Evolutionary conservation across 2,113 vertebrate species (phyloP), one percentile per base, ranked within the genome.

Genomic region (Sinocyclocheilus maitianheensis): DNA sequence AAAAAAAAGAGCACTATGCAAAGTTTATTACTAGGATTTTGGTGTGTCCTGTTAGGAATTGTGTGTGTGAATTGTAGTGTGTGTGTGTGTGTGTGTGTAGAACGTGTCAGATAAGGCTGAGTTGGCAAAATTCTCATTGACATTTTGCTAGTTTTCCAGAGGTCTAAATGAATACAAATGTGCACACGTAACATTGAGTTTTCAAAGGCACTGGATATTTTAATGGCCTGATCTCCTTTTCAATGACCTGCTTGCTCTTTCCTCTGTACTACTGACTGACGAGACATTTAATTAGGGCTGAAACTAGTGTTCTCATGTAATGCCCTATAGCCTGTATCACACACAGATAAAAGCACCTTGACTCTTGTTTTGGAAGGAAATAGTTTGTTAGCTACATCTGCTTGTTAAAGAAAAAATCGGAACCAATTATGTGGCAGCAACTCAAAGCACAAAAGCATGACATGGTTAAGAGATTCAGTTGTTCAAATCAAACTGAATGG

Each of bases 121-220:
- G 20, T 67, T 85, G 86, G 85, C 87, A 69, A 62, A 84, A 91
- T 77, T 77, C 69, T 87, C 90, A 60, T 69, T 91, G 90, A 88
- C 89, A 86, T 91, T 91, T 91, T 88, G 86, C 83, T 69, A 77
- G 85, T 89, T 67, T 86, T 53, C 69, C 46, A 81, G 67, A 13
- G 46, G 69, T 84, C 81, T 79, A 85, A 86, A 84, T 24, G 82
- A 91, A 92, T 88, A 88, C 84, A 87, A 82, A 91, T 87, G 90
- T 84, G 24, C 20, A 18, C 11, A 26, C n/a, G 16, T 84, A 79
- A 37, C 58, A 63, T 81, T 48, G 11, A 48, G n/a, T 81, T 65
- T 26, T n/a, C 18, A 65, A 77, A 77, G 75, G 4, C 37, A n/a
- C 34, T 40, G 82, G 37, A 16, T 67, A 14, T 51, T 77, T 2